Base-by-base conservation (phyloP, 2,888 invertebrate genomes). In the Volucella inanis region DNA sequence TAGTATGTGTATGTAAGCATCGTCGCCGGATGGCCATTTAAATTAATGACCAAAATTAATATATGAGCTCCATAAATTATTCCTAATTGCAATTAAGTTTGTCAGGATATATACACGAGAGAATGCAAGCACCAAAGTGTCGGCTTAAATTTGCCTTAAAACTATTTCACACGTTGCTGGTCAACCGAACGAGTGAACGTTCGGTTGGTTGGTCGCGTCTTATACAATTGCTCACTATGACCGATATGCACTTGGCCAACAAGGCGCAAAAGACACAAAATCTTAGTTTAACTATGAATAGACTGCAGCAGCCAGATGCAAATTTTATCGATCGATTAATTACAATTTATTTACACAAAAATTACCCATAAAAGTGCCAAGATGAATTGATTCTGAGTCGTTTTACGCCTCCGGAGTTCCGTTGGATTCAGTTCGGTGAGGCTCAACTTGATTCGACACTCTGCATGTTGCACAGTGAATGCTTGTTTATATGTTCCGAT, bases 301-400 rank as follows among this genome's bases (percentile, higher is more conserved):
- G 31, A 31, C 31, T 31, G 31, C 72, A 31, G 59, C 62, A 75
- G 64, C 70, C 80, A 81, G 85, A 85, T 85, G 85, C 85, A 85
- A 85, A 85, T 85, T 85, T 81, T 85, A 81, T 81, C 85, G 81
- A 85, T 85, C 85, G 81, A 85, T 85, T 85, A 85, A 85, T 85
- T 85, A 85, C 85, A 85, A 85, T 85, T 85, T 85, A 85, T 85
- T 85, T 85, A 85, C 81, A 85, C 76, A 77, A 81, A 85, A 81
- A 85, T 81, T 81, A 85, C 81, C 81, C 85, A 85, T 85, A 85
- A 85, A 85, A 72, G 81, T 81, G 85, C 77, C 85, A 77, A 85
- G 85, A 85, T 77, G 85, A 81, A 85, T 85, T 85, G 85, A 85
- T 85, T 81, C 72, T 85, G 81, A 85, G 85, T 81, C 81, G 68